Evolutionary conservation across 2,888 invertebrate genomes (phyloP), one percentile per base, ranked within the genome.

Genomic region (Asteroscopus sphinx): DNA sequence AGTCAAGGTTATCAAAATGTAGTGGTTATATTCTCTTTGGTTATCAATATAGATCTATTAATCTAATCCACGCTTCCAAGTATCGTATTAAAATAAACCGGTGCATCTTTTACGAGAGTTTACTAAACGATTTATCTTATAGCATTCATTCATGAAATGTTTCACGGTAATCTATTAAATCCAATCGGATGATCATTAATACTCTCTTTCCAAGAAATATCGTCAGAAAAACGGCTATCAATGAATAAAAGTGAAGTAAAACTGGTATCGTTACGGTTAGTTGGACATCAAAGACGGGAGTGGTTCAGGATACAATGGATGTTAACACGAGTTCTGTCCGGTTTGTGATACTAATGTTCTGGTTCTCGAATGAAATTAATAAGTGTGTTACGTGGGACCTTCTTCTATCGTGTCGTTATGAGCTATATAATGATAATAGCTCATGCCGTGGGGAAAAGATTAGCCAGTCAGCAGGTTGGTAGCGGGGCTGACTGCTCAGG

Each of bases 191-290:
- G 17, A 40, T 47, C 30, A 30, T 11, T 7, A 35, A 26, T 30
- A 21, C 5, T 28, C 37, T 35, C 4, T 26, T 67, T 41, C 51
- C 26, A 0, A 41, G 61, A 51, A 59, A 33, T 9, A 36, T 11
- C 9, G 16, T 2, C 17, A 9, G 25, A 30, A 39, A 47, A 40
- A 55, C 28, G 1, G 17, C 12, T 32, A 40, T 48, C 12, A 16
- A 47, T 26, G 28, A 33, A 12, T 15, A 21, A 21, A 21, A 21
- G 21, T n/a, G n/a, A n/a, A n/a, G n/a, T n/a, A n/a, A 11, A 25
- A 4, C 17, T 1, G 28, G 51, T 53, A 54, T 46, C 13, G 39
- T 51, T 52, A 63, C 49, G 55, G 45, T 68, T 60, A 30, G 37
- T 51, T 49, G 42, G 21, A 42, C 54, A 36, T 36, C 41, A 53